Percentiles rank a stretch among this genome's conserved stretches.
These are phyloP conservation scores for Sceloporus undulatus DNA, from an alignment of 2,113 vertebrate species.

Conservation along the genomic window DNA sequence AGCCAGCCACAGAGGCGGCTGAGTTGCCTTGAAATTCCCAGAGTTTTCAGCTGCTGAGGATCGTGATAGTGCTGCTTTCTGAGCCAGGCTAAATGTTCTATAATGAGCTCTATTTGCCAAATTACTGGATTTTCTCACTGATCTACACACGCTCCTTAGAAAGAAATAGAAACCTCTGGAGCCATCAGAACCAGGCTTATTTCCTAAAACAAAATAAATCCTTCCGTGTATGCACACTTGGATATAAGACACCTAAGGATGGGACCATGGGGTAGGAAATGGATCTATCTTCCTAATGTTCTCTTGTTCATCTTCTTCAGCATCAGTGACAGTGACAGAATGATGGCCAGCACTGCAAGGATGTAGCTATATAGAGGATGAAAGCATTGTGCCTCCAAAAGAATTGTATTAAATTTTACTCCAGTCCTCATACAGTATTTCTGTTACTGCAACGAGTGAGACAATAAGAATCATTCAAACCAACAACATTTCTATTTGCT, in stretches of 20 bases:
- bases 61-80: background rate
- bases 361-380: no score
- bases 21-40: conserved; percentile 68
- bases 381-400: no score
- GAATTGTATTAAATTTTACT: no score
- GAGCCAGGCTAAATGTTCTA: conserved; percentile 16
- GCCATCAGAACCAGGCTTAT: background rate
- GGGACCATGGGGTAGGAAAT: background rate
- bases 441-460: no score
- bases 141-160: background rate
- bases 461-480: no score
- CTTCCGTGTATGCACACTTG: background rate
- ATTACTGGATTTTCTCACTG: background rate
- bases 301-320: background rate
- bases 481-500: no score
- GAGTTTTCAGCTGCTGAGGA: conserved; percentile 47
- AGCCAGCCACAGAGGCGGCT: conserved; percentile 61
- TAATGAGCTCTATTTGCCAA: background rate
- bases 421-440: no score
- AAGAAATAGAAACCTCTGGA: background rate
- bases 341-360: no score
- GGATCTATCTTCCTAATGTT: background rate
- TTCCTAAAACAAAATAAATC: background rate
- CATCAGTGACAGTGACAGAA: background rate
- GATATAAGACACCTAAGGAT: background rate